These are phyloP conservation scores for Crepidodera aurea DNA, from an alignment of 2,888 invertebrate genomes.

Conservation along the genomic window DNA sequence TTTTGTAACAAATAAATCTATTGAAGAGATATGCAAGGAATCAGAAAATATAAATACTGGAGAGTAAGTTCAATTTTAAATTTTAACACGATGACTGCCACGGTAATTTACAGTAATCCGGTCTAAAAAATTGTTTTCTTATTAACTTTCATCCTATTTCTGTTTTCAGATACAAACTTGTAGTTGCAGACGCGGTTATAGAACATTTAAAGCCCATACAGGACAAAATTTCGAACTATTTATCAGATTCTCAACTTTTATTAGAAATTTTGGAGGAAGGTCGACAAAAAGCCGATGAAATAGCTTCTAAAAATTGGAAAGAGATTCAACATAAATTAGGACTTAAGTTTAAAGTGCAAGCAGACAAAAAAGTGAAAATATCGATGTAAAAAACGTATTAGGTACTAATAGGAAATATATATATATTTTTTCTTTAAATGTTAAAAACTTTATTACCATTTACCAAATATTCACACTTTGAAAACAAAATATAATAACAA, in stretches of 20 bases:
- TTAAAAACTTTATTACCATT: too few relatives aligned
- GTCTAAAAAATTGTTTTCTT: too few relatives aligned
- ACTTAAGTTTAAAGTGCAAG: conserved; percentile 37
- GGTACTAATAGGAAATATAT: background rate
- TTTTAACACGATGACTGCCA: too few relatives aligned
- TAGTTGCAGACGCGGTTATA: conserved; percentile 77
- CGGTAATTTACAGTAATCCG: background rate
- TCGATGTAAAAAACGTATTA: background rate
- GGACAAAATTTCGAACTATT: conserved; percentile 65
- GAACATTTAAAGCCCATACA: conserved; percentile 76
- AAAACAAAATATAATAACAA: too few relatives aligned
- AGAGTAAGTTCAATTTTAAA: conserved; percentile 63
- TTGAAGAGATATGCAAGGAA: conserved; percentile 76
- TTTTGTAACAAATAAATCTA: conserved; percentile 70
- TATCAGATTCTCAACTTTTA: conserved; percentile 70
- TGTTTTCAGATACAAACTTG: conserved; percentile 72
- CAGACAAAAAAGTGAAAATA: conserved; percentile 27
- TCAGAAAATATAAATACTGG: conserved; percentile 75
- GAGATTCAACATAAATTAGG: conserved; percentile 69
- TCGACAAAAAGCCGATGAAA: conserved; percentile 64
- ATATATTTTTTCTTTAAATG: too few relatives aligned
- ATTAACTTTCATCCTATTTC: too few relatives aligned
- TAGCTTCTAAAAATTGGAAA: conserved; percentile 66
- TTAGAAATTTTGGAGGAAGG: conserved; percentile 66
- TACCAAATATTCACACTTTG: too few relatives aligned